These are phyloP conservation scores for Heteromurus nitidus DNA, from an alignment of 2,888 invertebrate species.

Conservation along the genomic window DNA sequence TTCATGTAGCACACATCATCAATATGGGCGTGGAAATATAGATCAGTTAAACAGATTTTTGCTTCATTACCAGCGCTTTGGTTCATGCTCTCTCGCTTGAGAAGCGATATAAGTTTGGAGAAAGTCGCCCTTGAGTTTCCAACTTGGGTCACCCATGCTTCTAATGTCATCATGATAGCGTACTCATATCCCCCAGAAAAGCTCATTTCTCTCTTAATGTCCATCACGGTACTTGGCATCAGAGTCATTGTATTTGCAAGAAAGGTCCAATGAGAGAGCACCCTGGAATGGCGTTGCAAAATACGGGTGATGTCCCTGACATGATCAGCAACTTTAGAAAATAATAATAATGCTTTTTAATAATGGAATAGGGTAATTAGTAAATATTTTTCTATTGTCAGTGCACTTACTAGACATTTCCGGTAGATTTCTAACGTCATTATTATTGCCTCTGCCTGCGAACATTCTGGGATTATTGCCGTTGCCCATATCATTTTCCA, in stretches of 20 bases:
- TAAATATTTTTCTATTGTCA: background rate
- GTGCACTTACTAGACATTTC: no score
- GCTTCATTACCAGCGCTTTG: constrained; percentile 54
- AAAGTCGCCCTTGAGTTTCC: constrained; percentile 61
- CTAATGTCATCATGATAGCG: constrained; percentile 47
- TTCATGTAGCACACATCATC: background rate
- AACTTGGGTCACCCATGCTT: constrained; percentile 49
- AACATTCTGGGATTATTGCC: no score
- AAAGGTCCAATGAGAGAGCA: constrained; percentile 49
- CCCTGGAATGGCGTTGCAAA: constrained; percentile 32
- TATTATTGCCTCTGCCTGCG: no score
- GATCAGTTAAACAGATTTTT: background rate
- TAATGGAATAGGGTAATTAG: background rate
- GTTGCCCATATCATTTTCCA: constrained; percentile 30
- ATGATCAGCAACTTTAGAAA: constrained; percentile 40
- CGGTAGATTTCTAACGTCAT: background rate
- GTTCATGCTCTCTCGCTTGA: constrained; percentile 53
- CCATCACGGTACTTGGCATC: constrained; percentile 32
- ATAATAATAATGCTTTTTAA: background rate
- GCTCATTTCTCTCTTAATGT: constrained; percentile 61
- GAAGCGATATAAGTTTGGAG: constrained; percentile 39
- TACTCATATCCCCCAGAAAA: constrained; percentile 47
- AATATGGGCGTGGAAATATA: background rate
- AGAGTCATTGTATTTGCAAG: constrained; percentile 56
- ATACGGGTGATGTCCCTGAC: constrained; percentile 40